Base-by-base conservation (phyloP, 2,113 vertebrate species). In the Xiphorhynchus elegans region DNA sequence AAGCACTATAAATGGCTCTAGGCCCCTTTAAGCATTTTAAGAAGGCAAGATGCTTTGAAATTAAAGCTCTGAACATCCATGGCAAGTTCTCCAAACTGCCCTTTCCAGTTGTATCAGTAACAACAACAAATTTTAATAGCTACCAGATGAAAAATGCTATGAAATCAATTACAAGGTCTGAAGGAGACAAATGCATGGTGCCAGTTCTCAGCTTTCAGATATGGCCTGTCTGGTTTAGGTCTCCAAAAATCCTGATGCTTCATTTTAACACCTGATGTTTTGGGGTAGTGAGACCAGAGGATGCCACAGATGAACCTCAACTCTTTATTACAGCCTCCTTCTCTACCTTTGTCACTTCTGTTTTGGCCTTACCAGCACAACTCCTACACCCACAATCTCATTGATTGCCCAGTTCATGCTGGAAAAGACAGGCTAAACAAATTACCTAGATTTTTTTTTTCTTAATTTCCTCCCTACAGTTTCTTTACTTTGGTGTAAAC, bases 381-480 rank as follows among this genome's bases (percentile, higher is more conserved):
- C 28, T 53, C 11, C 39, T 70, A 44, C 56, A 49, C 46, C 11
- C 29, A 44, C 17, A 33, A 52, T 26, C 17, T 52, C 55, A 14
- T 1, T 68, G 26, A 40, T 18, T 50, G 17, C 33, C 20, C 42
- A 55, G 11, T 25, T 56, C 59, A 46, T 10, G 28, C 40, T 85
- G 58, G 16, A 42, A 79, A 53, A 84, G 16, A 29, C 16, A n/a
- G 9, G 14, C 26, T 80, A 70, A 88, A 60, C 14, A 64, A 64
- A 55, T 26, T n/a, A 24, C 28, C 10, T 17, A 9, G 44, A 21
- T 35, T 35, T 69, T 76, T 35, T 69, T 76, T n/a, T 35, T 20
- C 6, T 20, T 7, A 10, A 25, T n/a, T 42, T 13, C 0, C 10
- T 2, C 7, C 2, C 1, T 47, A 23, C 4, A 52, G 11, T 46